Conservation (phyloP, 2,113 vertebrate species). For the Hippotragus niger region DNA sequence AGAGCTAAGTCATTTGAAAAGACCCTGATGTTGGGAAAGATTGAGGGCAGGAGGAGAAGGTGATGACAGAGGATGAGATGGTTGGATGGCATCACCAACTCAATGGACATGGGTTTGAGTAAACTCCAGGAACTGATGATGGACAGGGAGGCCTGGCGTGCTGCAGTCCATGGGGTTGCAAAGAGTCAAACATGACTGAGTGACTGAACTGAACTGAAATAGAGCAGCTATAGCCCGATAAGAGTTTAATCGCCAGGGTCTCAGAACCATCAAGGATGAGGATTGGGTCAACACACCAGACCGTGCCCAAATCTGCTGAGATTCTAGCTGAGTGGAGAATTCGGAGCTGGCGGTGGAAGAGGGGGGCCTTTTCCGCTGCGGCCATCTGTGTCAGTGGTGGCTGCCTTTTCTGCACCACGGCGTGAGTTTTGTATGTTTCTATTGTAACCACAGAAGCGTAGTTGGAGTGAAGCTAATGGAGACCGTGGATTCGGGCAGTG, state of each 20-base stretch:
- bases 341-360: fast-evolving
- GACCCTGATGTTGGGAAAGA: neutral
- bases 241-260: neutral
- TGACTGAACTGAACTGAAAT: neutral
- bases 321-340: no score
- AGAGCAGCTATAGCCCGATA: no score
- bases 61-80: neutral
- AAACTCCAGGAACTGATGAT: neutral
- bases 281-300: no score
- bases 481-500: fast-evolving
- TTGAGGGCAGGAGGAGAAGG: neutral
- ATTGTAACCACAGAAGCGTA: neutral
- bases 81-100: neutral
- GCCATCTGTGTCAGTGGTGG: fast-evolving
- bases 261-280: neutral
- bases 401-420: neutral
- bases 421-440: neutral
- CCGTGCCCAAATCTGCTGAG: neutral
- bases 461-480: fast-evolving
- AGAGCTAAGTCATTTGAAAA: neutral
- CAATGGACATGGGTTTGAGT: neutral
- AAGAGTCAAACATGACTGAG: neutral
- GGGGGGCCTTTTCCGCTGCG: fast-evolving
- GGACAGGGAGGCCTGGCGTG: neutral
- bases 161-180: neutral